A percentile compares a stretch with the other conserved stretches of the same genome.
Evolutionary conservation across 2,113 vertebrate genomes (phyloP).

Genomic region (Micronycteris hirsuta): DNA sequence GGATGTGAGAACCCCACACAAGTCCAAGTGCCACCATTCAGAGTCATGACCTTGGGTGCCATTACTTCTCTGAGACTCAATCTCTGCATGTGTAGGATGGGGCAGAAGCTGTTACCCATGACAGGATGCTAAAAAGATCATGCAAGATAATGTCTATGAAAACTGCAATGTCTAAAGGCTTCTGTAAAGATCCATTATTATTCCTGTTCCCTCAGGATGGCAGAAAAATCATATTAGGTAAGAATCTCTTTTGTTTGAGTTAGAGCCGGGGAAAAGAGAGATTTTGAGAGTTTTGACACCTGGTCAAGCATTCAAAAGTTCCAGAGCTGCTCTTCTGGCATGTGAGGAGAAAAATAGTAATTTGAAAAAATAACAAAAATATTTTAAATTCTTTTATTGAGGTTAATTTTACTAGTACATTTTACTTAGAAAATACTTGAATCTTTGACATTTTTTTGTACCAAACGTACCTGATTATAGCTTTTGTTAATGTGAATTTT

Average conservation of each 20-base stretch:
- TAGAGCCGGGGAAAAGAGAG: background rate
- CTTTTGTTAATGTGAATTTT: background rate
- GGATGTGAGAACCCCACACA: background rate
- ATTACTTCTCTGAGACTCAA: background rate
- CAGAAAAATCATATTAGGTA: background rate
- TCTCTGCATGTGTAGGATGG: background rate
- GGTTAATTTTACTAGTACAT: background rate
- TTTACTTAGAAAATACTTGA: slow-evolving; percentile 8
- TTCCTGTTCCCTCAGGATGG: background rate
- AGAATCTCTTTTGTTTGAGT: background rate
- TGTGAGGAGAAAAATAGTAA: background rate
- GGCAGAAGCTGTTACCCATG: background rate
- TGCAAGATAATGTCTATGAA: background rate
- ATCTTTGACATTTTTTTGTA: background rate
- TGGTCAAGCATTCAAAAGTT: background rate
- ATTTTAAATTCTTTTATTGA: background rate
- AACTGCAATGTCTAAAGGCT: background rate
- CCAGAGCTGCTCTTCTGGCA: background rate
- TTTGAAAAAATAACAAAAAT: background rate
- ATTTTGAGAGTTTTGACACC: background rate
- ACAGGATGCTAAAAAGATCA: background rate
- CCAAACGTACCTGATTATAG: background rate
- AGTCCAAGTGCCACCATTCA: background rate
- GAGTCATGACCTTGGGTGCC: background rate
- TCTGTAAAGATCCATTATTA: background rate